Conservation (phyloP, 2,797 vertebrate species). For the Chanos chanos region DNA sequence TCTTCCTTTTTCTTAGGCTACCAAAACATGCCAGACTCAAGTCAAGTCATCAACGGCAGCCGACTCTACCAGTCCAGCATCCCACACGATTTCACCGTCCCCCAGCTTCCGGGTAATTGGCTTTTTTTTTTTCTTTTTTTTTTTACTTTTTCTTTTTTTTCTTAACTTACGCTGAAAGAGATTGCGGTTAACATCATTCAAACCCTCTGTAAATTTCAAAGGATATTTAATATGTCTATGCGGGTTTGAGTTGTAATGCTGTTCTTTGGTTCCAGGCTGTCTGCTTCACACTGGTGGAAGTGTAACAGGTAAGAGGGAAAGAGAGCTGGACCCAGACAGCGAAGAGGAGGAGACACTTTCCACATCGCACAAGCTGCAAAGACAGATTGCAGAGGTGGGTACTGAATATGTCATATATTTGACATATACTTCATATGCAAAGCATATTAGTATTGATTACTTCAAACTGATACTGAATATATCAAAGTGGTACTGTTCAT, state of each 20-base stretch:
- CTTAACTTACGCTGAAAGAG: no score
- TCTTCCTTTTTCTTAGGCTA: conserved; percentile 49
- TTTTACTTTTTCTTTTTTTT: no score
- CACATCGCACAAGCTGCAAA: conserved; percentile 64
- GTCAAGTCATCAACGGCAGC: conserved; percentile 54
- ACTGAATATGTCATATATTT: conserved; percentile 1
- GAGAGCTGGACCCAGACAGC: conserved; percentile 61
- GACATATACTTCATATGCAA: neutral
- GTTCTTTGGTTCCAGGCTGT: conserved; percentile 45
- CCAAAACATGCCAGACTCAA: conserved; percentile 59
- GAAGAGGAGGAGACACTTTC: conserved; percentile 51
- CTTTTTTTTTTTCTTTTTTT: no score
- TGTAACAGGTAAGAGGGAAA: conserved; percentile 65
- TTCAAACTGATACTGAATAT: no score
- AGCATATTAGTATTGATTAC: conserved; percentile 30
- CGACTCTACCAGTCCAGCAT: conserved; percentile 42
- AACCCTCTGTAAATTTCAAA: no score
- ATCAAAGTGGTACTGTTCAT: no score
- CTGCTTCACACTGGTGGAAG: conserved; percentile 52
- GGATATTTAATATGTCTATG: no score
- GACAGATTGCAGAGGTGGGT: conserved; percentile 61
- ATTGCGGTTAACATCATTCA: no score
- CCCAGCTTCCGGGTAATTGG: conserved; percentile 61
- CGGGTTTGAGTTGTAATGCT: no score
- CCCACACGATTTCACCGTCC: conserved; percentile 60